These are phyloP conservation scores for Myocastor coypus DNA, from an alignment of 2,113 vertebrate species.

Conservation along the genomic window DNA sequence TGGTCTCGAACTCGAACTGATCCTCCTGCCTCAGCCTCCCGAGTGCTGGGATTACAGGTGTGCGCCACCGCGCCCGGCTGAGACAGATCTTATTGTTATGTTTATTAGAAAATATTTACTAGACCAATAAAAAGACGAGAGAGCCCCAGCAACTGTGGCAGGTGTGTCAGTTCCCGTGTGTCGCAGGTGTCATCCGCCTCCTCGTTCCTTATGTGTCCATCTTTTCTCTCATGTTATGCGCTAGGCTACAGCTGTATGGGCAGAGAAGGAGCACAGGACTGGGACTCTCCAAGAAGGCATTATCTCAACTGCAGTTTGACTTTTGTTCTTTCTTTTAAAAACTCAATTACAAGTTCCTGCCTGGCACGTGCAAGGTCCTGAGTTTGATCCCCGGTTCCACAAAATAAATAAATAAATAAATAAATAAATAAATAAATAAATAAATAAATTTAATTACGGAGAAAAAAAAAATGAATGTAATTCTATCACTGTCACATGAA, in stretches of 20 bases:
- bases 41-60: too few species aligned
- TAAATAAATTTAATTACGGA: slow-evolving; percentile 2
- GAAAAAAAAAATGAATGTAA: neutral
- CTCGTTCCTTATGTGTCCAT: neutral
- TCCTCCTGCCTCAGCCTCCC: too few species aligned
- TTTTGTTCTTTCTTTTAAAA: slow-evolving; percentile 34
- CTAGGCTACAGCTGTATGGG: neutral
- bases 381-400: too few species aligned
- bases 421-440: too few species aligned
- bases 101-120: neutral
- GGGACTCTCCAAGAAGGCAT: neutral
- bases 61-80: too few species aligned
- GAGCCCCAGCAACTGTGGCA: neutral
- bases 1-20: too few species aligned
- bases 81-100: neutral
- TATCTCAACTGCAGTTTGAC: neutral
- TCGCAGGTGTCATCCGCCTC: neutral
- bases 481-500: neutral
- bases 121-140: slow-evolving; percentile 16
- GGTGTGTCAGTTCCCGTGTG: neutral
- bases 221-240: slow-evolving; percentile 33
- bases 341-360: neutral
- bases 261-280: neutral
- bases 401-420: too few species aligned
- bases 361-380: too few species aligned